Base-by-base conservation (phyloP, 2,888 invertebrate genomes). In the Tachina fera region DNA sequence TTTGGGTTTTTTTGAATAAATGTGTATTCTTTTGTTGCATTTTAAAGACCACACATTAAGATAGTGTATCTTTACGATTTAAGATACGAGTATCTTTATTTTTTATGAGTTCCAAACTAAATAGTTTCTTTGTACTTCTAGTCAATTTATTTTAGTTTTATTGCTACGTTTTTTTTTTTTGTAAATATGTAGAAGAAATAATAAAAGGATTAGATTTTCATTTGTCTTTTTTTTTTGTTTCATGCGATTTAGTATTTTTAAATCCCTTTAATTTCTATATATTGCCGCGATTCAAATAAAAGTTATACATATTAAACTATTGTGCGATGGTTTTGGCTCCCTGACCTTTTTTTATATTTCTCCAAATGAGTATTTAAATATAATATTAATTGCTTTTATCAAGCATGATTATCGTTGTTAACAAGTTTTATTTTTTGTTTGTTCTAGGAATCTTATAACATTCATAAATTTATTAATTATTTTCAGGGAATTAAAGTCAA, bases 1-100 rank as follows among this genome's bases (percentile, higher is more conserved):
- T 22, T n/a, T n/a, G 60, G 51, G 58, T 63, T 45, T 53, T 45
- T 53, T 31, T 53, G n/a, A 39, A 47, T 63, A 14, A 65, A 39
- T 80, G 74, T 67, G 11, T 22, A 31, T 75, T 58, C 74, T 58
- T 77, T 70, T 75, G 13, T 78, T 60, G 39, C 45, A 60, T 65
- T 78, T 75, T 75, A 82, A 78, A 82, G 82, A 86, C 85, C 85
- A 86, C 85, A 82, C 85, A 86, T 86, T 83, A 75, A 82, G 85
- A 85, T 85, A 78, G 47, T 45, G 74, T 70, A 78, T 85, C 81
- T 81, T 16, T 16, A 79, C 43, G 51, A 65, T 58, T 74, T 58
- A 31, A 60, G 56, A 60, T 63, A n/a, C n/a, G n/a, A n/a, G n/a
- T n/a, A 63, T 78, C 49, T 53, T 39, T 75, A 78, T 53, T 45